Conservation (phyloP, 2,113 vertebrate genomes). For the Notothenia rossii region DNA sequence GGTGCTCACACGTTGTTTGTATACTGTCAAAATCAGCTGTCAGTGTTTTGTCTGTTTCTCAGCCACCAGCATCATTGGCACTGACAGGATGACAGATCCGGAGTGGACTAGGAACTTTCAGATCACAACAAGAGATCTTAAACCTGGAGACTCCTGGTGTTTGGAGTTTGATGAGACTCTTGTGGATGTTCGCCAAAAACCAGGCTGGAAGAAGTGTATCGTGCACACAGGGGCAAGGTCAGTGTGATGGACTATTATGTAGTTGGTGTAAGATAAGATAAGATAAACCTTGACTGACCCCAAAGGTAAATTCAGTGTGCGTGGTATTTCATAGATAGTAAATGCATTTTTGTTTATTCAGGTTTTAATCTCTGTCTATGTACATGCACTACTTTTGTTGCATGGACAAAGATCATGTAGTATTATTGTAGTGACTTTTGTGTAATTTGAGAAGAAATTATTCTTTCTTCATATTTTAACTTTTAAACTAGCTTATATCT, state of each 20-base stretch:
- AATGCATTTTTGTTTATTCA: not conserved
- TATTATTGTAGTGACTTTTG: no score
- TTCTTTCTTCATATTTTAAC: no score
- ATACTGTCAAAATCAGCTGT: conserved; percentile 4
- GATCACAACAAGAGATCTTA: not conserved
- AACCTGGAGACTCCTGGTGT: conserved; percentile 53
- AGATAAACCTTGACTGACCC: no score
- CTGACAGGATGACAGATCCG: conserved; percentile 29
- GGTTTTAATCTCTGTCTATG: not conserved
- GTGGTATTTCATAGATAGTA: not conserved
- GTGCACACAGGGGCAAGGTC: conserved; percentile 71
- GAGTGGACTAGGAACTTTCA: conserved; percentile 61
- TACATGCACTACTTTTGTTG: not conserved
- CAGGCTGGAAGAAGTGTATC: conserved; percentile 64
- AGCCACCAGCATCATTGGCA: not conserved
- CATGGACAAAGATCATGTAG: not conserved
- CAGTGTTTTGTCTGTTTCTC: not conserved
- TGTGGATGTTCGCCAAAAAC: fast-evolving
- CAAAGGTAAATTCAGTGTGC: no score
- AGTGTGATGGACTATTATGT: conserved; percentile 6
- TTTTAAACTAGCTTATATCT: not conserved
- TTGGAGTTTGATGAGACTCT: conserved; percentile 67
- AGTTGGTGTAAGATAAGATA: not conserved
- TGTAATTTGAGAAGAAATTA: no score
- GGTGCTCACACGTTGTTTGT: not conserved